Percentiles rank a stretch among this genome's conserved stretches.
These are phyloP conservation scores for Psophia crepitans DNA, from an alignment of 2,113 vertebrate species.

Conservation along the genomic window DNA sequence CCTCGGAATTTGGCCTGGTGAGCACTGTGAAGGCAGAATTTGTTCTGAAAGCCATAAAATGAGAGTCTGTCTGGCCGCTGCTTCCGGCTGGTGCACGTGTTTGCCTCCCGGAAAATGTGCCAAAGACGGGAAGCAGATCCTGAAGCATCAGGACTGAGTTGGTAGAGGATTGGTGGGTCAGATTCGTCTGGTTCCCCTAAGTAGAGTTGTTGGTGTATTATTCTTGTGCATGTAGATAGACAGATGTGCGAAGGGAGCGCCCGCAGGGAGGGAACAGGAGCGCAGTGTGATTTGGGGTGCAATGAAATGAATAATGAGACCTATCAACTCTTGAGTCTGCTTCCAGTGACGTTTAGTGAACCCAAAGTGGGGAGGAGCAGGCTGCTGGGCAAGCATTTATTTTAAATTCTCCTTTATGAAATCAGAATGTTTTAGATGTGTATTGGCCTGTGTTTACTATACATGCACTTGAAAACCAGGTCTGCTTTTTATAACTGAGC, in stretches of 20 bases:
- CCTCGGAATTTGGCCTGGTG: neutral
- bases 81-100: neutral
- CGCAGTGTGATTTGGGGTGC: neutral
- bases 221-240: neutral
- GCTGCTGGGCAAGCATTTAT: neutral
- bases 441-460: neutral
- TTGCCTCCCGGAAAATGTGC: neutral
- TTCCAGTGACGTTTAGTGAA: neutral
- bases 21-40: neutral
- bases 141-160: neutral
- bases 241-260: neutral
- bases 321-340: neutral
- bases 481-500: neutral
- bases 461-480: neutral
- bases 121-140: neutral
- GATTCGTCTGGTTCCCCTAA: neutral
- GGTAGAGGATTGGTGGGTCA: neutral
- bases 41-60: neutral
- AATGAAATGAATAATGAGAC: neutral
- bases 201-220: neutral
- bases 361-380: neutral
- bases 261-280: neutral
- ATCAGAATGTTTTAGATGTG: neutral
- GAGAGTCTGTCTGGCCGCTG: neutral
- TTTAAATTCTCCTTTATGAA: neutral